phyloP scores from a whole-genome alignment of 2,113 vertebrate genomes.

The Empidonax traillii region DNA sequence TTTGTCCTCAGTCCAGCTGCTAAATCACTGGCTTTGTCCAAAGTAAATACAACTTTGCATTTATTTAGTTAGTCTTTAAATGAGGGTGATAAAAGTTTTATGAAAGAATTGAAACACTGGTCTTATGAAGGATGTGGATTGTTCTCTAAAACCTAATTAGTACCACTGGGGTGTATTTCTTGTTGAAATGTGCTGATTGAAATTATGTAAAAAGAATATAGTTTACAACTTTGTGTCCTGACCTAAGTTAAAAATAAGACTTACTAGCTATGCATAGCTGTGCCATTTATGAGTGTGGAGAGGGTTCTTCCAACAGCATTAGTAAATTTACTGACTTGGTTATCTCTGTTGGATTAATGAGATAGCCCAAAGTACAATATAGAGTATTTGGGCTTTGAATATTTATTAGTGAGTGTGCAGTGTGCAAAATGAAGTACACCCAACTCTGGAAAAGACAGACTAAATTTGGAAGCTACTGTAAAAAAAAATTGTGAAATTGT shows the following conservation, averaged over 20 bases:
- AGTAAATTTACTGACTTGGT: background rate
- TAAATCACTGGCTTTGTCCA: background rate
- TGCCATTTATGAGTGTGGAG: background rate
- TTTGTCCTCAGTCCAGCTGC: background rate
- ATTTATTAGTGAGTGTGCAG: background rate
- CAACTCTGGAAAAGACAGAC: background rate
- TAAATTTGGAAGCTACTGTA: background rate
- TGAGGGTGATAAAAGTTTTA: background rate
- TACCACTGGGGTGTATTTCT: background rate
- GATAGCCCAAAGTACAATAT: background rate
- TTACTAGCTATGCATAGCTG: background rate
- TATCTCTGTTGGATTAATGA: background rate
- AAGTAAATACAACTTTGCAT: background rate
- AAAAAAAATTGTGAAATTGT: too few species aligned
- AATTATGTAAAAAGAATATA: background rate
- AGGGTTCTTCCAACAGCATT: background rate
- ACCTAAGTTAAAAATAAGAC: background rate
- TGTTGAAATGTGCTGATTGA: background rate
- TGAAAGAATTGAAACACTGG: background rate
- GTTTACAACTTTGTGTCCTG: background rate
- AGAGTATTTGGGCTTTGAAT: background rate
- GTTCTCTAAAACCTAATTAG: background rate
- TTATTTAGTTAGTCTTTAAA: background rate
- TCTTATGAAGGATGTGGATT: background rate
- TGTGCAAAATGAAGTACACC: background rate